Evolutionary conservation across 2,797 vertebrate species (phyloP), one percentile per base, ranked within the genome.

Genomic region (Amazona ochrocephala): DNA sequence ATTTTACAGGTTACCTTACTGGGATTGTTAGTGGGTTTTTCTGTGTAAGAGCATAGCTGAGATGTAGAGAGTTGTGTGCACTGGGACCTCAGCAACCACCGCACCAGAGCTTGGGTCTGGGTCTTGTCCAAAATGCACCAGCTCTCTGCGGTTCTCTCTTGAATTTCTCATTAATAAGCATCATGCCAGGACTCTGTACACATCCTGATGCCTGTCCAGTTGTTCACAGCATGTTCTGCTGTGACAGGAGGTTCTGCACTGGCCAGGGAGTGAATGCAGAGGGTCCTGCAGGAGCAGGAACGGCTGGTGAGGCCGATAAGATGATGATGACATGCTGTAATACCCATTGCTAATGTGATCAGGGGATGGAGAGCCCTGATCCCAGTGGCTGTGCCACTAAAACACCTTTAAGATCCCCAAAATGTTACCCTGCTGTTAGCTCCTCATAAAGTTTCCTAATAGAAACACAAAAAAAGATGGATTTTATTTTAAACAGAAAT

Each of bases 1-100:
- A 3, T 44, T 77, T 48, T 67, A 8, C 23, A 68, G 14, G 16
- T 62, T 14, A 58, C 84, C 79, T 87, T 24, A 13, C 27, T 1
- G 0, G 17, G 50, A 8, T 5, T 26, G 2, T 44, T 39, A 58
- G 37, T 3, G 3, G 47, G 45, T 74, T 89, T 76, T 64, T 10
- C 30, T 14, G 20, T 0, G 1, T 7, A 37, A 26, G 6, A 45
- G 13, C 5, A 3, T 3, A 24, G 19, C 2, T 3, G 61, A 56
- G 62, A 66, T 24, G 19, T 0, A 0, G 30, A 39, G 56, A n/a
- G 24, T 3, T 2, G 2, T 5, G 13, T 0, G 3, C 48, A 42
- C n/a, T 0, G 21, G 24, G 74, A 53, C 24, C 34, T 72, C 62
- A 74, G 27, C n/a, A 70, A 61, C 8, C 32, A 54, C 19, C 8